Conservation (phyloP, 2,888 invertebrate species). For the Mythimna albipuncta region DNA sequence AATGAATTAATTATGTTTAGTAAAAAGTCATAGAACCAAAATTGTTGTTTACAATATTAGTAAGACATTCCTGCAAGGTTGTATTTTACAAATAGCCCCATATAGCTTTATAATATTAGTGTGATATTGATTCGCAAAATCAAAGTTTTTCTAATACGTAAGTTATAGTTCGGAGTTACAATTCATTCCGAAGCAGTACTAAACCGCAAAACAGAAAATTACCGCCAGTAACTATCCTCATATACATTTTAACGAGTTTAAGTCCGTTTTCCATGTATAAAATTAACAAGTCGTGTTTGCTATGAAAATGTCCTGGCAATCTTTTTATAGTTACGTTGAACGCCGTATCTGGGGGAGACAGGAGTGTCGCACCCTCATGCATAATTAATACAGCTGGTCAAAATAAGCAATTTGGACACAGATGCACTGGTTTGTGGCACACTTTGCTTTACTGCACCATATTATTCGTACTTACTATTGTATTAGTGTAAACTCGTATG, state of each 20-base stretch:
- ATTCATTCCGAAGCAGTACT: conserved; percentile 35
- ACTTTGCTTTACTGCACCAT: conserved; percentile 83
- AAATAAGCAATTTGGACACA: conserved; percentile 88
- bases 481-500: conserved; percentile 28
- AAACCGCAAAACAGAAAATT: conserved; percentile 38
- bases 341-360: conserved; percentile 74
- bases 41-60: no score
- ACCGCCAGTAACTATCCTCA: conserved; percentile 45
- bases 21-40: no score
- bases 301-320: conserved; percentile 71
- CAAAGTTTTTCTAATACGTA: background rate
- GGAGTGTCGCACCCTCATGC: conserved; percentile 78
- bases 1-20: no score
- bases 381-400: conserved; percentile 86
- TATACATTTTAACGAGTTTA: conserved; percentile 59
- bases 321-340: conserved; percentile 72
- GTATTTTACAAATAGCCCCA: no score
- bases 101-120: no score
- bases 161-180: conserved; percentile 9
- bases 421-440: conserved; percentile 84
- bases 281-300: conserved; percentile 67
- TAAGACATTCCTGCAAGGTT: no score
- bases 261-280: conserved; percentile 56
- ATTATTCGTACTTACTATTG: conserved; percentile 71
- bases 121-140: background rate